These are phyloP conservation scores for Chloroceryle amazona DNA, from an alignment of 2,797 vertebrate species.

Conservation along the genomic window DNA sequence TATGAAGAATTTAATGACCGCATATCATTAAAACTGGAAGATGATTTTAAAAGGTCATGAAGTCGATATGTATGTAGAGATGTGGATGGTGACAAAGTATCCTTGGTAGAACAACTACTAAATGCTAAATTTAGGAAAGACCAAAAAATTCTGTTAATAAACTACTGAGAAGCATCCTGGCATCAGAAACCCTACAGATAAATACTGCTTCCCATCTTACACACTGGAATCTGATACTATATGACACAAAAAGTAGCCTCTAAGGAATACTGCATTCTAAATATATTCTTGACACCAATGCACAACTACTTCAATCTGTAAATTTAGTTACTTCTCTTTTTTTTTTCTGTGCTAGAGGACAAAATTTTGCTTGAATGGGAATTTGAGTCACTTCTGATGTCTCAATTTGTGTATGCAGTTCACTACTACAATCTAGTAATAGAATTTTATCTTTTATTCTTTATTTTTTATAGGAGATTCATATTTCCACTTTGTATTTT, in stretches of 20 bases:
- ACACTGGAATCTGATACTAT: not conserved
- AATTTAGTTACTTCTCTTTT: not conserved
- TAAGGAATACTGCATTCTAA: slow-evolving; percentile 24
- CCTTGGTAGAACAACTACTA: not conserved
- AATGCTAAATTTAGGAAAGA: not conserved
- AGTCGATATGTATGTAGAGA: not conserved
- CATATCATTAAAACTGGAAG: not conserved
- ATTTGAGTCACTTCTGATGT: slow-evolving; percentile 26
- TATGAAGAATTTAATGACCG: not conserved
- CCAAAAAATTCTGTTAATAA: not conserved
- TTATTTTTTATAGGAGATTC: not conserved
- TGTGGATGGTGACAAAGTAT: not conserved
- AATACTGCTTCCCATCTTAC: not conserved
- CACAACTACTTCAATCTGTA: slow-evolving; percentile 35
- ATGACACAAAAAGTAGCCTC: slow-evolving; percentile 31
- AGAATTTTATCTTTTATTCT: not conserved
- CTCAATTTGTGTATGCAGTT: not conserved
- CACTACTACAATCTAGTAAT: not conserved
- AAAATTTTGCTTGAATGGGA: slow-evolving; percentile 18
- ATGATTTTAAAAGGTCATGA: not conserved
- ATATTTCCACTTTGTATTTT: slow-evolving; percentile 24
- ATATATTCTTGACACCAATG: slow-evolving; percentile 42
- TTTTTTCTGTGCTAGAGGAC: slow-evolving; percentile 1
- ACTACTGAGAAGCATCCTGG: not conserved
- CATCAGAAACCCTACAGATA: not conserved